Evolutionary conservation across 2,113 vertebrate genomes (phyloP).

Genomic region (Rhabdornis inornatus): DNA sequence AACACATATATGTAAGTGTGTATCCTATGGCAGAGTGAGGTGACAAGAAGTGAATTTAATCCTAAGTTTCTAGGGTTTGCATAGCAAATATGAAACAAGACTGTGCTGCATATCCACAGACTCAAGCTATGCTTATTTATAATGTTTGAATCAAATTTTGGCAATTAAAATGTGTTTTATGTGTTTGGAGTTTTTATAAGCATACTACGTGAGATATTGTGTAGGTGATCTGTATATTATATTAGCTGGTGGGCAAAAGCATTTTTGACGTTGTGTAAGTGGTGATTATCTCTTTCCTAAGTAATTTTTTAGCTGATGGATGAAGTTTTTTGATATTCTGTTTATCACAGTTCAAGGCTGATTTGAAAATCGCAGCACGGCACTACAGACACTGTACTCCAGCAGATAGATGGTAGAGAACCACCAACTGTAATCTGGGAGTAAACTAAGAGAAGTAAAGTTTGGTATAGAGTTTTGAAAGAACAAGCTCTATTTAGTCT

Average conservation of each 20-base stretch:
- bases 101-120: background rate
- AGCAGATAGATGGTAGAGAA: background rate
- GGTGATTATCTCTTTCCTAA: background rate
- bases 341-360: background rate
- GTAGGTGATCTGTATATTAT: background rate
- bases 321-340: background rate
- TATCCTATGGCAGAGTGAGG: background rate
- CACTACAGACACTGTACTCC: background rate
- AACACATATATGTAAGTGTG: accelerated
- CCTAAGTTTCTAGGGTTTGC: background rate
- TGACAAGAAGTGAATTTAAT: background rate
- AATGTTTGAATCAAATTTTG: background rate
- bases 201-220: background rate
- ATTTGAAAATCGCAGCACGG: background rate
- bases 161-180: background rate
- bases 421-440: background rate
- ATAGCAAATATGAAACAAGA: background rate
- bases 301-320: background rate
- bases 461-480: background rate
- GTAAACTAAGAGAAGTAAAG: constrained; percentile 1
- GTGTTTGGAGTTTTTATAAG: accelerated
- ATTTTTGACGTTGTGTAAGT: background rate
- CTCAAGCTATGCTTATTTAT: background rate
- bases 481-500: background rate
- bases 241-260: background rate